Base-by-base conservation (phyloP, 2,113 vertebrate genomes). In the Carassius carassius region DNA sequence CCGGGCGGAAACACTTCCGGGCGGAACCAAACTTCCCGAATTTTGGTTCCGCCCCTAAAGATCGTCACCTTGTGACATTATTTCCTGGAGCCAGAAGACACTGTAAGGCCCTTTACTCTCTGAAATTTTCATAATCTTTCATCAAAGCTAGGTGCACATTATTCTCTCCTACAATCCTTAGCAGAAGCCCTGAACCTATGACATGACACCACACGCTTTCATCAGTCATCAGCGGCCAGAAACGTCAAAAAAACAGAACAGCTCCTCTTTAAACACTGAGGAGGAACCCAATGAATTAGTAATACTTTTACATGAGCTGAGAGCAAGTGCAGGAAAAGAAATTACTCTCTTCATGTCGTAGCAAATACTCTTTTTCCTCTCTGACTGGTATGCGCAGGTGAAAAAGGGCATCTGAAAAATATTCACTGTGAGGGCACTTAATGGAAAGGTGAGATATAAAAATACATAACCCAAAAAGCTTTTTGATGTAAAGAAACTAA, bases 401-500 rank as follows among this genome's bases (percentile, higher is more conserved):
- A 95, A 97, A 96, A 96, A 93, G 92, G 93, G 94, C 92, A 94
- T 95, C 95, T 97, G 94, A 94, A 92, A 95, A 96, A 96, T 96
- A 97, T 96, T 97, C 94, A 96, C 96, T 97, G 95, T 95, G 96
- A 95, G 76, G 95, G 93, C 93, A 95, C 96, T 96, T 96, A 97
- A 96, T 95, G 95, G 95, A 81, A 29, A 88, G 58, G 72, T 63
- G 11, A 93, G 95, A 96, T 95, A 95, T 67, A 84, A 95, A 54
- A 96, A 95, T 44, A 88, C 76, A 86, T 86, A 88, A 86, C 86
- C 86, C 91, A 94, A 95, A 95, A 94, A 99, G 97, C 96, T 97
- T 99, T 99, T 97, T 96, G 96, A 96, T 98, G 97, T 98, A 96
- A 96, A 96, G 95, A 96, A 95, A 95, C 95, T 97, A 97, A 99